phyloP scores from a whole-genome alignment of 1,140 invertebrate genomes.

The Tetragonula clypearis region DNA sequence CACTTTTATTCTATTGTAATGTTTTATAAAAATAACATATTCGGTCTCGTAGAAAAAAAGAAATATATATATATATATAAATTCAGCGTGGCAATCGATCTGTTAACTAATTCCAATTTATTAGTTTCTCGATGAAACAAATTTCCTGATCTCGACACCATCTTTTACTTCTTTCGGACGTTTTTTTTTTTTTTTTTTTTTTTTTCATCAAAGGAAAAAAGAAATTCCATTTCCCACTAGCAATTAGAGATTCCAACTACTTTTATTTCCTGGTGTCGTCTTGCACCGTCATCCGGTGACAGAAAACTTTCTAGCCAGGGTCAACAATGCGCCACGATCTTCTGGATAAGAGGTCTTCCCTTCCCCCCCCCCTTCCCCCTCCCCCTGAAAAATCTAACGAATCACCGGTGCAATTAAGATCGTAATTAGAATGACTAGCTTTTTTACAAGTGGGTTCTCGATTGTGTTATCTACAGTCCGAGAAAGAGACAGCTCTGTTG shows the following conservation, averaged over 20 bases:
- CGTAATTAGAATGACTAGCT: conserved; percentile 32
- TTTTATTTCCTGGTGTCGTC: not conserved
- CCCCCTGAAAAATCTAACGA: conserved; percentile 1
- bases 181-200: not conserved
- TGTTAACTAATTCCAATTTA: not conserved
- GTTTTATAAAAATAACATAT: too few relatives aligned
- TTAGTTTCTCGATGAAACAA: not conserved
- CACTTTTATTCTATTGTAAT: too few relatives aligned
- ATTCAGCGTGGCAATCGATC: too few relatives aligned
- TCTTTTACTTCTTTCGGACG: not conserved
- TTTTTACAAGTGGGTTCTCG: not conserved
- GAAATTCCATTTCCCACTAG: not conserved
- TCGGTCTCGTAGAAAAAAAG: too few relatives aligned
- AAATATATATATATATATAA: too few relatives aligned
- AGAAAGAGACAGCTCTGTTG: not conserved
- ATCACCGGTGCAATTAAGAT: conserved; percentile 10
- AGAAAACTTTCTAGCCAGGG: not conserved
- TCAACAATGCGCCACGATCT: not conserved
- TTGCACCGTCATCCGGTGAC: not conserved
- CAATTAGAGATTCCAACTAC: not conserved
- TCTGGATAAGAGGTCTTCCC: not conserved
- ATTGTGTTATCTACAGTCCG: not conserved
- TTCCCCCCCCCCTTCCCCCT: not conserved
- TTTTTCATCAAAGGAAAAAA: not conserved
- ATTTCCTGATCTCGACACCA: not conserved